These are phyloP conservation scores for Eciton burchellii DNA, from an alignment of 1,140 invertebrate species.

Conservation along the genomic window DNA sequence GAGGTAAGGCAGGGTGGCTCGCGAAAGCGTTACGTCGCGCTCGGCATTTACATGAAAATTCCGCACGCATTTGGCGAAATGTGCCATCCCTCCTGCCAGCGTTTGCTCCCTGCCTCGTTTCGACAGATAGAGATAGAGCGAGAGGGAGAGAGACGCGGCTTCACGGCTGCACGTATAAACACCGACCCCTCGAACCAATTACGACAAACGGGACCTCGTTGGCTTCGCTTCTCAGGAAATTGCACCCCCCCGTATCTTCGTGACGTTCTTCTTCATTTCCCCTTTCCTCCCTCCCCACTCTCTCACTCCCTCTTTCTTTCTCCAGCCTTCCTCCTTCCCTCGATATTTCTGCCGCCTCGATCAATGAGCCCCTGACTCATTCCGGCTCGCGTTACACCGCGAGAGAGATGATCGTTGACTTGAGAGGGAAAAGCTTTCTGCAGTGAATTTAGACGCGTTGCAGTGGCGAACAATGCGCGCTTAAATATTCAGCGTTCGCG, in stretches of 20 bases:
- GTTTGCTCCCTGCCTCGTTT: slow-evolving; percentile 34
- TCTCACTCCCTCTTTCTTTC: too few species aligned
- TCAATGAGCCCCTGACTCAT: slow-evolving; percentile 33
- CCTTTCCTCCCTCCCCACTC: not conserved
- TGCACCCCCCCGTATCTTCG: slow-evolving; percentile 27
- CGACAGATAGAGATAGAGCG: too few species aligned
- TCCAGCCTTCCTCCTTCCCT: slow-evolving; percentile 20
- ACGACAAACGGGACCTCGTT: slow-evolving; percentile 44
- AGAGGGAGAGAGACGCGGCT: slow-evolving; percentile 33
- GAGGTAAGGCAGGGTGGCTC: slow-evolving; percentile 47
- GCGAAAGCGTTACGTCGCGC: slow-evolving; percentile 57
- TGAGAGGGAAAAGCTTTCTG: not conserved
- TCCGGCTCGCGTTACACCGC: slow-evolving; percentile 30
- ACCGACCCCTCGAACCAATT: slow-evolving; percentile 50
- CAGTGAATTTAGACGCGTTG: slow-evolving; percentile 25
- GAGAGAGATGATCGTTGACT: slow-evolving; percentile 9
- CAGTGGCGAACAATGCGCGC: not conserved
- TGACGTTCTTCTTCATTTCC: slow-evolving; percentile 48
- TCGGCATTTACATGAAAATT: slow-evolving; percentile 58
- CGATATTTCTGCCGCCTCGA: slow-evolving; percentile 56
- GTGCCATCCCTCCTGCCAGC: slow-evolving; percentile 35
- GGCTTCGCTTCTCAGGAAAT: slow-evolving; percentile 59
- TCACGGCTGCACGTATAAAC: slow-evolving; percentile 24
- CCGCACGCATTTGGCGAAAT: slow-evolving; percentile 47
- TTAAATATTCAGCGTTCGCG: slow-evolving; percentile 46